A percentile compares a stretch with the other conserved stretches of the same genome.
Evolutionary conservation across 2,113 vertebrate species (phyloP).

Genomic region (Acanthisitta chloris): DNA sequence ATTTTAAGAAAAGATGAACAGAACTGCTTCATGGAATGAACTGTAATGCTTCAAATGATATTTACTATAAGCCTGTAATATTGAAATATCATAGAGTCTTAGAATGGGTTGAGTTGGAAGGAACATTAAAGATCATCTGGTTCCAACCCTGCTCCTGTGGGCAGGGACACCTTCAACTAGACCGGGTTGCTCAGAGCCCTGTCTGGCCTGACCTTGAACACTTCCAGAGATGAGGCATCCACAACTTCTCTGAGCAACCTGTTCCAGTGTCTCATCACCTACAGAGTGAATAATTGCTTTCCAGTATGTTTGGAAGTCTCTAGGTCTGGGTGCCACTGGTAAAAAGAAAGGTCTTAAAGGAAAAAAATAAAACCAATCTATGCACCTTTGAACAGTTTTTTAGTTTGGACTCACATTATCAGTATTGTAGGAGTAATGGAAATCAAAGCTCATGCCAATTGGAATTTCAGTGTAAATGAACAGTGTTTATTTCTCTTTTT

Average conservation of each 20-base stretch:
- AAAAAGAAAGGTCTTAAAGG: background rate
- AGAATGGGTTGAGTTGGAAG: background rate
- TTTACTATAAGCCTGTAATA: background rate
- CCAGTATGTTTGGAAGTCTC: background rate
- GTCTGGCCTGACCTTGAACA: background rate
- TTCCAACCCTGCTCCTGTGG: accelerated
- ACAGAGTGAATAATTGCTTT: too few relatives aligned
- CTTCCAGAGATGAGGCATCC: background rate
- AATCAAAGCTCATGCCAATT: background rate
- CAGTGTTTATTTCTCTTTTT: accelerated
- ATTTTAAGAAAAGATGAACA: background rate
- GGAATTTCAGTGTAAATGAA: background rate
- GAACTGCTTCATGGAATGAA: background rate
- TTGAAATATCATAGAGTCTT: background rate
- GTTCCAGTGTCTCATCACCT: background rate
- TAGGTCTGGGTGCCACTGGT: background rate
- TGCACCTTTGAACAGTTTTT: background rate
- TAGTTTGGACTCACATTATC: background rate
- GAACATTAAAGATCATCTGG: background rate
- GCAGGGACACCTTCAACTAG: background rate
- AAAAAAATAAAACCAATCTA: background rate
- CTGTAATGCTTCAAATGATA: background rate
- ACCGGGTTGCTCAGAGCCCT: background rate
- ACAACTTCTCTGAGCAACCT: background rate
- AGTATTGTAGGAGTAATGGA: background rate